These are phyloP conservation scores for Autographa pulchrina DNA, from an alignment of 2,888 invertebrate species.

Conservation along the genomic window DNA sequence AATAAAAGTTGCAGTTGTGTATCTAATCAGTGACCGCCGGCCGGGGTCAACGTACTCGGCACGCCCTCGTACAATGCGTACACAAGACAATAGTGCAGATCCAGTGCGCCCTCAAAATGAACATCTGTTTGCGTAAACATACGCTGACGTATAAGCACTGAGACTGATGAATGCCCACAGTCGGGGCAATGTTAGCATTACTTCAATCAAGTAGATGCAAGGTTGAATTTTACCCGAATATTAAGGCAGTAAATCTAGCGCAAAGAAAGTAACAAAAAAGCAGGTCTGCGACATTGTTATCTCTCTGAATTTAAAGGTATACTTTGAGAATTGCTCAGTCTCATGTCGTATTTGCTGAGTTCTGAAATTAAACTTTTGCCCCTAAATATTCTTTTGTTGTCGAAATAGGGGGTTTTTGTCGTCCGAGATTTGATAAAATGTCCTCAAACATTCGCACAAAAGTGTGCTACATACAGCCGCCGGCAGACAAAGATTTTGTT, in stretches of 20 bases:
- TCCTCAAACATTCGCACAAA: slow-evolving; percentile 38
- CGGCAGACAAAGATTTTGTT: slow-evolving; percentile 43
- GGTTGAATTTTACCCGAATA: slow-evolving; percentile 22
- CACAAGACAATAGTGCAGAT: slow-evolving; percentile 56
- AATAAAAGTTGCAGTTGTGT: slow-evolving; percentile 73
- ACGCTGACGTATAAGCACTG: slow-evolving; percentile 5
- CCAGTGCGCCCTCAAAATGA: slow-evolving; percentile 40
- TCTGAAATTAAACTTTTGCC: slow-evolving; percentile 51
- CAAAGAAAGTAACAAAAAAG: slow-evolving; percentile 46
- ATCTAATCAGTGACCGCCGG: slow-evolving; percentile 74
- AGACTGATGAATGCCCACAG: slow-evolving; percentile 2
- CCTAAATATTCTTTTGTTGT: slow-evolving; percentile 47
- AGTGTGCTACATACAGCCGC: slow-evolving; percentile 16
- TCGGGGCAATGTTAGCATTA: slow-evolving; percentile 14
- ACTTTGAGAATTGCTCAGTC: slow-evolving; percentile 38
- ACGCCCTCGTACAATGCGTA: slow-evolving; percentile 62
- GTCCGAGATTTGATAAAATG: slow-evolving; percentile 48
- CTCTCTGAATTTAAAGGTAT: slow-evolving; percentile 36
- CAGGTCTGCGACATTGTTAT: slow-evolving; percentile 36
- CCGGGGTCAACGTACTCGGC: slow-evolving; percentile 72
- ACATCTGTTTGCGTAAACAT: slow-evolving; percentile 30
- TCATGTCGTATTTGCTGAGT: slow-evolving; percentile 25
- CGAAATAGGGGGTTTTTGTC: slow-evolving; percentile 42
- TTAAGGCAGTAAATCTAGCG: slow-evolving; percentile 36
- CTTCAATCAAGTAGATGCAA: slow-evolving; percentile 15